Percentiles rank a stretch among this genome's conserved stretches.
Evolutionary conservation across 1,140 invertebrate species (phyloP).

Genomic region (Caenorhabditis tropicalis): DNA sequence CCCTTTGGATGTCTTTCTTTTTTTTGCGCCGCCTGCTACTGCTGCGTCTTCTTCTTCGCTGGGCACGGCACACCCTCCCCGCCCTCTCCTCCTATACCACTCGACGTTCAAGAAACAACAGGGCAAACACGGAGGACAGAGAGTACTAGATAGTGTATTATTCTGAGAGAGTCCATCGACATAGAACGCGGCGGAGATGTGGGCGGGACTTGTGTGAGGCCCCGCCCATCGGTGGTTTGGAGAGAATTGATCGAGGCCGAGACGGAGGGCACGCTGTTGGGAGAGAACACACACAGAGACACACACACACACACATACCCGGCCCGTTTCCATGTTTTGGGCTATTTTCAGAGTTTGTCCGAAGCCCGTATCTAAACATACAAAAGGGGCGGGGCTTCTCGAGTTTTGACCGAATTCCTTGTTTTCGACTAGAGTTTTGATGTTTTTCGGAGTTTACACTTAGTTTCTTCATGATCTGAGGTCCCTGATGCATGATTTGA

Average conservation of each 20-base stretch:
- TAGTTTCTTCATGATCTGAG: neutral
- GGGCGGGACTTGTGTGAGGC: neutral
- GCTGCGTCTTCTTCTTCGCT: neutral
- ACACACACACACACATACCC: conserved; percentile 29
- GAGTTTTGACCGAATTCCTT: neutral
- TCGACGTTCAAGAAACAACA: conserved; percentile 24
- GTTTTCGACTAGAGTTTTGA: neutral
- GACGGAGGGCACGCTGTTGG: conserved; percentile 43
- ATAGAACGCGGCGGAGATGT: neutral
- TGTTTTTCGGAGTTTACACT: neutral
- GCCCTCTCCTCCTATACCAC: neutral
- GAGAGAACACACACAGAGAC: conserved; percentile 37
- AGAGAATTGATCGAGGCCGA: conserved; percentile 44
- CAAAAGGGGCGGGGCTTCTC: neutral
- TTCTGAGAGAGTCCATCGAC: neutral
- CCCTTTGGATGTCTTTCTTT: conserved; percentile 32
- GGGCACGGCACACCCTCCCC: neutral
- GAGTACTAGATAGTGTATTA: neutral
- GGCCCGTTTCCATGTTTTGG: conserved; percentile 38
- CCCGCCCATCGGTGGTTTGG: conserved; percentile 38
- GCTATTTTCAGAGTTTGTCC: conserved; percentile 22
- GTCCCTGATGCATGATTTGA: neutral
- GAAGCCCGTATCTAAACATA: neutral
- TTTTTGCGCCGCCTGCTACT: conserved; percentile 41
- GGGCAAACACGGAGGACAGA: conserved; percentile 36